Base-by-base conservation (phyloP, 2,888 invertebrate species). In the Nezara viridula region DNA sequence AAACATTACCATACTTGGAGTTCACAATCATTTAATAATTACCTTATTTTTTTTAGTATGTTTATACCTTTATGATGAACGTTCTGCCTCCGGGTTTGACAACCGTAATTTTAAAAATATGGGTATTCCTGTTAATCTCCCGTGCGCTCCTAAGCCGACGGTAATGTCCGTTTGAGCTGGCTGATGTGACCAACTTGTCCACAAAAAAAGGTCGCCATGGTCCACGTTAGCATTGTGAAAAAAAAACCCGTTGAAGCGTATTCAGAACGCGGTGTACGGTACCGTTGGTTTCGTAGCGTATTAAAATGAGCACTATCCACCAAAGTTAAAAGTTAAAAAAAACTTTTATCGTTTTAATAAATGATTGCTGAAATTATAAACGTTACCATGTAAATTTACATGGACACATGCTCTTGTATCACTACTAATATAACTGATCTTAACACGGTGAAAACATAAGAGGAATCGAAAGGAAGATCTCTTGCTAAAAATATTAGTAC, bases 231-330 rank as follows among this genome's bases (percentile, higher is more conserved):
- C 44, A 40, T n/a, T n/a, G 66, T 37, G 81, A 81, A 24, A 44
- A 81, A 81, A 81, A 81, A 81, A 73, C 40, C 81, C 44, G 44
- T 81, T 81, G 40, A 81, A 81, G 81, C 44, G 81, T 40, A 81
- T 47, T 44, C 44, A 47, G 81, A 44, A 47, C 44, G n/a, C 44
- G n/a, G n/a, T 81, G 81, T 1, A n/a, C n/a, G 44, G 44, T 47
- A 44, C 81, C 81, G 47, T 81, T 81, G 81, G 7, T 12, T 10
- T 12, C n/a, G 44, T 24, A 4, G 2, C 4, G 27, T 77, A 7
- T 0, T 40, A 6, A 37, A 77, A 9, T 73, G 37, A 6, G 32
- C 24, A 77, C 24, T 10, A 24, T 3, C 40, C 19, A 21, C 37
- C 37, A 14, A 6, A 19, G 3, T 3, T 24, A 14, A 32, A 3